A percentile compares a stretch with the other conserved stretches of the same genome.
Evolutionary conservation across 2,888 invertebrate genomes (phyloP).

Genomic region (Cristatella mucedo): DNA sequence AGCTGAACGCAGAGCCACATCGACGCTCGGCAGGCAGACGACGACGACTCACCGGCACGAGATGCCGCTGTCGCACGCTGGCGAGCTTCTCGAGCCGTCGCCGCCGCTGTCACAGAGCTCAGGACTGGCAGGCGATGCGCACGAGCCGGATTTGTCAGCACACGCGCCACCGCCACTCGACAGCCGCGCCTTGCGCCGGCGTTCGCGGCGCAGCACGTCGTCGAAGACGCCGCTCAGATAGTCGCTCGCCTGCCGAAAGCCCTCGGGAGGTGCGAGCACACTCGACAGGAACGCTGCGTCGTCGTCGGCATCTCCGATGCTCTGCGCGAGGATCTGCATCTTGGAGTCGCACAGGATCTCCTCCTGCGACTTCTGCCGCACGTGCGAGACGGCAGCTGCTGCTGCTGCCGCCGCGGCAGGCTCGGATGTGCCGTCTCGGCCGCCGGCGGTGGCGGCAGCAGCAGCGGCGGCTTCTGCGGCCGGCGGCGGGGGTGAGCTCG

Average conservation of each 20-base stretch:
- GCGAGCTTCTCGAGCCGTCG: no score
- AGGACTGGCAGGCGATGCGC: no score
- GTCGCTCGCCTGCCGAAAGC: no score
- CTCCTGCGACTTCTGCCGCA: slow-evolving; percentile 43
- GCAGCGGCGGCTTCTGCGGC: slow-evolving; percentile 4
- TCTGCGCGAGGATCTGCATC: slow-evolving; percentile 40
- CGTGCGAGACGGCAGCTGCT: slow-evolving; percentile 15
- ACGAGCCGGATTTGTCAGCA: no score
- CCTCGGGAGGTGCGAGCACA: no score
- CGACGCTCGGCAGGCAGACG: no score
- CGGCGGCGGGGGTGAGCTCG: neutral
- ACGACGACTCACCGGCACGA: no score
- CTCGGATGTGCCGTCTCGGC: slow-evolving; percentile 30
- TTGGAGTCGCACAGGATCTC: slow-evolving; percentile 63
- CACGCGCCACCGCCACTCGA: no score
- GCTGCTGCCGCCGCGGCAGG: slow-evolving; percentile 12
- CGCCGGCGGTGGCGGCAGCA: slow-evolving; percentile 4
- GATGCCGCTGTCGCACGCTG: no score
- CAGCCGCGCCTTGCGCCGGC: neutral
- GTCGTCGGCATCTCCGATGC: slow-evolving; percentile 39
- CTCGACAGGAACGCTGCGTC: no score
- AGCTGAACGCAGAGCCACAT: no score
- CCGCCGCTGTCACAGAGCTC: no score
- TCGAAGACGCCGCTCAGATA: slow-evolving; percentile 6
- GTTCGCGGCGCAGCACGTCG: neutral